Evolutionary conservation across 2,888 invertebrate genomes (phyloP), one percentile per base, ranked within the genome.

Genomic region (Drosophila flavopinicola): DNA sequence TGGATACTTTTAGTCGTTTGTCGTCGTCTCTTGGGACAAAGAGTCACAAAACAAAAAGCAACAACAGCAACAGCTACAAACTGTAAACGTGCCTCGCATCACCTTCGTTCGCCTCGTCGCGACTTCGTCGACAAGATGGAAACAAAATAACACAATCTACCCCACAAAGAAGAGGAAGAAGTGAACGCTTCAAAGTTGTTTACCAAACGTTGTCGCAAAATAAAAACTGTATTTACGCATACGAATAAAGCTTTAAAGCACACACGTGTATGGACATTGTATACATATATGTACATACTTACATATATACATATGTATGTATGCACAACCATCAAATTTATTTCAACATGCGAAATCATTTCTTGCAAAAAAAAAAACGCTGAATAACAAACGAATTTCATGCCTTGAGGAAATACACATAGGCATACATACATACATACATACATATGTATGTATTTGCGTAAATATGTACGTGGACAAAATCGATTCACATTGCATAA

Each of bases 171-270:
- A 54, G 72, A 65, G 30, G 37, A 41, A 48, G 59, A 60, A 47
- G 42, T 29, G 32, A 49, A 45, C 61, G 48, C 7, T 52, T 37
- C 37, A 41, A 52, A 63, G 56, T 51, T 60, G 51, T 42, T 63
- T 71, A 41, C 51, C 42, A 38, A 61, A 48, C 32, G 42, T 15
- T 57, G 56, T 57, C 52, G 63, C 68, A 29, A 73, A 66, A 73
- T 44, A 58, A 66, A 75, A 73, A 74, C 73, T 75, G 76, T 76
- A 71, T 75, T 67, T 53, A 35, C 35, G 27, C 27, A 49, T 3
- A 35, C 59, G 15, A 13, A 39, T 29, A 38, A 35, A 13, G 29
- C 6, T 35, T 20, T 25, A 1, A 13, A 27, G 10, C 45, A 59
- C 13, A 20, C 20, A 24, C 9, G 7, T 23, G 6, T 20, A 3